Evolutionary conservation across 2,888 invertebrate genomes (phyloP).

Genomic region (Hecatera dysodea): DNA sequence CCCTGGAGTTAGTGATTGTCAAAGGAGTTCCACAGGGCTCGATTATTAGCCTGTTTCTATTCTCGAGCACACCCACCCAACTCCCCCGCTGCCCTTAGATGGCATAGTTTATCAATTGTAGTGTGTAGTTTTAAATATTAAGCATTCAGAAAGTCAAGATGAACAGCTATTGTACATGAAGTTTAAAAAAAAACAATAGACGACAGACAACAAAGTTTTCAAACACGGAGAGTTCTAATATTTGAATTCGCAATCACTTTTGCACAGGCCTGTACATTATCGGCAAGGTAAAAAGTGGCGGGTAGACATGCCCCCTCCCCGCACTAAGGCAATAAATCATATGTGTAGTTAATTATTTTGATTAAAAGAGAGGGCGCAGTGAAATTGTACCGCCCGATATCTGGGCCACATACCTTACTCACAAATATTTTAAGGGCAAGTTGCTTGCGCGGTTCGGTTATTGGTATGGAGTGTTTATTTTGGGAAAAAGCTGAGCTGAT

Average conservation of each 20-base stretch:
- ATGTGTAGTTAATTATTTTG: conserved; percentile 86
- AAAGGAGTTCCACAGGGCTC: not conserved
- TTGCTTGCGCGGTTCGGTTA: conserved; percentile 12
- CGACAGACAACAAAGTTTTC: not conserved
- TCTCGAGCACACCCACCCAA: no score
- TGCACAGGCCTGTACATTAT: conserved; percentile 53
- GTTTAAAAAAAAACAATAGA: not conserved
- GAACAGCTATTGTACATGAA: not conserved
- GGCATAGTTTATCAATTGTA: not conserved
- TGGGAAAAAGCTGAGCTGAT: not conserved
- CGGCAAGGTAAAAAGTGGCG: conserved; percentile 67
- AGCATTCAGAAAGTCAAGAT: not conserved
- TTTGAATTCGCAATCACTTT: conserved; percentile 38
- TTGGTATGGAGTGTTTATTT: conserved; percentile 20
- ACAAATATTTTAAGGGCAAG: conserved; percentile 64
- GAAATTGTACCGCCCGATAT: conserved; percentile 73
- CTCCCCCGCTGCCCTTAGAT: not conserved
- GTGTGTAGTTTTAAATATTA: not conserved
- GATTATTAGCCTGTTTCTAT: not conserved
- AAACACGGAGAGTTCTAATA: not conserved
- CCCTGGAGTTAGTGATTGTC: not conserved
- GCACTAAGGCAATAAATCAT: conserved; percentile 82
- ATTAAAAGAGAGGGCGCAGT: conserved; percentile 79
- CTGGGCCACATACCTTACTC: conserved; percentile 72
- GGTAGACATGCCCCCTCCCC: conserved; percentile 69